Evolutionary conservation across 2,888 invertebrate species (phyloP).

Genomic region (Clunio marinus): DNA sequence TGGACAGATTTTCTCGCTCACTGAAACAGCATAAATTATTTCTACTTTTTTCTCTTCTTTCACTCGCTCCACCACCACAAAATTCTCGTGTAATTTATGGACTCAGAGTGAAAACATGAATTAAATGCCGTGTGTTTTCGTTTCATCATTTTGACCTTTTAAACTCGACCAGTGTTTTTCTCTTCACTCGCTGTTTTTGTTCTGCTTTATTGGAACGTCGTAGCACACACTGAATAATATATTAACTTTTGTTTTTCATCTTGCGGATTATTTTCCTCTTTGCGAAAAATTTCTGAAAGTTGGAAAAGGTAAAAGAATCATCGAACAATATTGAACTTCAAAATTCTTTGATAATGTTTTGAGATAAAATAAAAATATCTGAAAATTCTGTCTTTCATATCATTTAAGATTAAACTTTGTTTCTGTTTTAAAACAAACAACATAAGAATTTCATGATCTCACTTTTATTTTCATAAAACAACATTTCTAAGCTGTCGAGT

Average conservation of each 20-base stretch:
- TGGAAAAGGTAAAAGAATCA: neutral
- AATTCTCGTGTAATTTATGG: constrained; percentile 9
- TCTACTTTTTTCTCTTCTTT: neutral
- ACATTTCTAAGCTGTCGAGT: neutral
- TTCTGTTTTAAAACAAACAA: too few species aligned
- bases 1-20: constrained; percentile 7
- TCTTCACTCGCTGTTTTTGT: neutral
- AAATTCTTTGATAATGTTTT: constrained; percentile 19
- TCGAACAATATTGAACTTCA: constrained; percentile 8
- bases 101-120: constrained; percentile 9
- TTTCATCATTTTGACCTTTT: constrained; percentile 15
- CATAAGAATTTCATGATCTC: too few species aligned
- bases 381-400: too few species aligned
- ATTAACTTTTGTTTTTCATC: neutral
- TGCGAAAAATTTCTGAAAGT: neutral
- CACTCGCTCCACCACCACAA: neutral
- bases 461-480: too few species aligned
- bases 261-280: neutral
- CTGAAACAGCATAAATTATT: constrained; percentile 8
- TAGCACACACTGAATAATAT: neutral
- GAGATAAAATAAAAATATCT: neutral
- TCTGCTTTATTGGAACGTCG: neutral
- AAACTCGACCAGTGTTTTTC: neutral
- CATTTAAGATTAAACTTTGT: too few species aligned
- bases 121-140: neutral